These are phyloP conservation scores for Dicerorhinus sumatrensis DNA, from an alignment of 2,113 vertebrate species.

Conservation along the genomic window DNA sequence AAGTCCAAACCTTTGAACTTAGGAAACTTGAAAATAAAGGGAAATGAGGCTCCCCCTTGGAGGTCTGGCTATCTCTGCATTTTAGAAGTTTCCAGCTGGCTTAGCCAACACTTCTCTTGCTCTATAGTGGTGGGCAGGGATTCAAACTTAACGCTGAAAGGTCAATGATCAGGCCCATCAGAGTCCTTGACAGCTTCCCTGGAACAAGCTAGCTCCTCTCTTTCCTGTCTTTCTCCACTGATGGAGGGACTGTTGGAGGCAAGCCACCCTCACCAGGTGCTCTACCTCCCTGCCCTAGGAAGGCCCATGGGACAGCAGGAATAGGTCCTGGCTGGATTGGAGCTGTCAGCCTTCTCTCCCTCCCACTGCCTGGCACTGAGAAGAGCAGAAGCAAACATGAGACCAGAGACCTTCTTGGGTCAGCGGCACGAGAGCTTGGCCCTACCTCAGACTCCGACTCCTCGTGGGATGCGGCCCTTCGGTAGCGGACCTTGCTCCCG, in stretches of 20 bases:
- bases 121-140: neutral
- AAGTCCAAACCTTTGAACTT: neutral
- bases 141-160: neutral
- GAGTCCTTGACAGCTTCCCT: neutral
- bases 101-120: neutral
- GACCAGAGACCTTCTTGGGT: neutral
- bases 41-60: neutral
- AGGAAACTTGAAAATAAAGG: neutral
- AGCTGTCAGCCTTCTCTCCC: neutral
- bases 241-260: neutral
- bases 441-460: conserved; percentile 97
- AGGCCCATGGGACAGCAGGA: neutral
- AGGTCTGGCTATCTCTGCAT: neutral
- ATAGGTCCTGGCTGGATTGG: neutral
- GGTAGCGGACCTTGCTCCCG: conserved; percentile 96
- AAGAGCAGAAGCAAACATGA: neutral
- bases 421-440: fast-evolving
- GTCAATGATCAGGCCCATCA: neutral
- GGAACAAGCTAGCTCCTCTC: neutral
- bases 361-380: neutral
- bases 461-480: conserved; percentile 96
- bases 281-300: neutral
- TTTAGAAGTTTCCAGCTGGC: neutral
- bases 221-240: neutral
- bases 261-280: fast-evolving